phyloP scores from a whole-genome alignment of 2,888 invertebrate species.

The Lochmaea capreae region DNA sequence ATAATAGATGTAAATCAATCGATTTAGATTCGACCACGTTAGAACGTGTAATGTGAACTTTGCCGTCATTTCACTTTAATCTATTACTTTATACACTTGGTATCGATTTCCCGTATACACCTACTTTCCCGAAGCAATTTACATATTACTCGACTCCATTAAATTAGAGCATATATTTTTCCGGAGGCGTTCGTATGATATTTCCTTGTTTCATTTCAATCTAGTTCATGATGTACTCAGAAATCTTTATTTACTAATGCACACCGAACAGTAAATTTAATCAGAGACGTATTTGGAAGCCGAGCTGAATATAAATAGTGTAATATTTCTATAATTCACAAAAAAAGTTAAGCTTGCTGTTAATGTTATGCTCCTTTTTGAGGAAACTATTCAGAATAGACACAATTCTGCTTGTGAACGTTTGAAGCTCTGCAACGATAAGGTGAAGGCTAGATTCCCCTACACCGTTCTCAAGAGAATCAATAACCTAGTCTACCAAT shows the following conservation, averaged over 20 bases:
- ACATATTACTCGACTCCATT: constrained; percentile 6
- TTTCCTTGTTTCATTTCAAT: constrained; percentile 2
- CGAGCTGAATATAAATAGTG: neutral
- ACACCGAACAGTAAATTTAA: neutral
- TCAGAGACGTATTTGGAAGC: neutral
- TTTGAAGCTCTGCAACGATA: too few relatives aligned
- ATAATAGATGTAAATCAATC: neutral
- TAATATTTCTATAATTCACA: too few relatives aligned
- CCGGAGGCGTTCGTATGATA: constrained; percentile 3
- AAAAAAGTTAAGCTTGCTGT: too few relatives aligned
- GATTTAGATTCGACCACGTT: neutral
- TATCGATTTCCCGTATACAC: constrained; percentile 11
- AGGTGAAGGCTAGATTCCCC: too few relatives aligned
- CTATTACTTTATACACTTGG: neutral
- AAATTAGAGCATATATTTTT: constrained; percentile 5
- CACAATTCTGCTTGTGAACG: too few relatives aligned
- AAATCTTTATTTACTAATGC: neutral
- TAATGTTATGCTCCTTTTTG: too few relatives aligned
- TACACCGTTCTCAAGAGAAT: too few relatives aligned
- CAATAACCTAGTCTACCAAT: too few relatives aligned
- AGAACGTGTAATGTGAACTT: neutral
- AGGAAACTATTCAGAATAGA: too few relatives aligned
- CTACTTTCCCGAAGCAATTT: neutral
- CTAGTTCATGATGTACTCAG: neutral
- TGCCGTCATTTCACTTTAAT: neutral